phyloP scores from a whole-genome alignment of 2,888 invertebrate species.

The Proisotoma minuta region DNA sequence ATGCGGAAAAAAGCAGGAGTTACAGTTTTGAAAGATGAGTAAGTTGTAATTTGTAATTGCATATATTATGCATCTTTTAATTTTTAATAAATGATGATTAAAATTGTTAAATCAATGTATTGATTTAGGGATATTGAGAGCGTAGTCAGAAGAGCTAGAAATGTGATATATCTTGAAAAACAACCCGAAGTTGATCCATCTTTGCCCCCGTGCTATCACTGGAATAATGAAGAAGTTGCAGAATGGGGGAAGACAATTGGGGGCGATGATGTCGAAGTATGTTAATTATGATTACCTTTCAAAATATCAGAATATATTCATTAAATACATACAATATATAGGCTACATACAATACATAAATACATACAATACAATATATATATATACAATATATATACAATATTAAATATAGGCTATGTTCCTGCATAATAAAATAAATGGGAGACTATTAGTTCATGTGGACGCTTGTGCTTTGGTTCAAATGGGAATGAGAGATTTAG shows the following conservation, averaged over 20 bases:
- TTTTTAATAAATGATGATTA: neutral
- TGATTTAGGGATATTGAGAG: neutral
- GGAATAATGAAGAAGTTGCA: slow-evolving; percentile 18
- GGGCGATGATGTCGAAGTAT: neutral
- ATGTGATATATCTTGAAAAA: neutral
- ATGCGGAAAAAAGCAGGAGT: neutral
- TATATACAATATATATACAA: neutral
- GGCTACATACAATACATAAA: too few species aligned
- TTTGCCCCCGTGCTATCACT: slow-evolving; percentile 23
- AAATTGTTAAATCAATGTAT: neutral
- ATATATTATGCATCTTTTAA: neutral
- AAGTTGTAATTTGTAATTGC: neutral
- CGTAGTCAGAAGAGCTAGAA: neutral
- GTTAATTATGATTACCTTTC: neutral
- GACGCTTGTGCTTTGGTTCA: slow-evolving; percentile 19
- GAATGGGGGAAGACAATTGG: slow-evolving; percentile 12
- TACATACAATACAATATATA: neutral
- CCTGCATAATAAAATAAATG: slow-evolving; percentile 12
- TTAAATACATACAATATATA: too few species aligned
- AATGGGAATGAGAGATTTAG: slow-evolving; percentile 25
- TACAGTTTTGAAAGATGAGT: neutral
- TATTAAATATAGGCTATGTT: slow-evolving; percentile 16
- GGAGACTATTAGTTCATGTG: slow-evolving; percentile 14
- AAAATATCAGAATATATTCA: too few species aligned
- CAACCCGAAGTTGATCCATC: slow-evolving; percentile 15